phyloP scores from a whole-genome alignment of 2,888 invertebrate genomes.

The Drosophila glabriapex region DNA sequence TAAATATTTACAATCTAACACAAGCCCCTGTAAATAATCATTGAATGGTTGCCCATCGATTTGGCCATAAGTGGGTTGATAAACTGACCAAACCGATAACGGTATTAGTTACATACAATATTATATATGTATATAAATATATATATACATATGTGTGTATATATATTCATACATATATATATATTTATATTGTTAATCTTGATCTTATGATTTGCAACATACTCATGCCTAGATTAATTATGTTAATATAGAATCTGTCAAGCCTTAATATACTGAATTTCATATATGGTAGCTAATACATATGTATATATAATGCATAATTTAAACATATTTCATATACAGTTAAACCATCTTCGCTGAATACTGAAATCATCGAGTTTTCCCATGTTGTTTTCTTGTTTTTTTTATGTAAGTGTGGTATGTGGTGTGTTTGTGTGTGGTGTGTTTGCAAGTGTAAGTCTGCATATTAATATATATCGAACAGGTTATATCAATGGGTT shows the following conservation, averaged over 20 bases:
- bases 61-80: slow-evolving; percentile 36
- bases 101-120: slow-evolving; percentile 20
- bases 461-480: slow-evolving; percentile 25
- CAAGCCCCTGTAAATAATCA: slow-evolving; percentile 81
- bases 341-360: slow-evolving; percentile 64
- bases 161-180: slow-evolving; percentile 27
- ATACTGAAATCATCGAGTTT: slow-evolving; percentile 82
- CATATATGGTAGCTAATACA: slow-evolving; percentile 62
- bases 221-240: slow-evolving; percentile 46
- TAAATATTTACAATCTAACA: slow-evolving; percentile 77
- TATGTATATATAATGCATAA: slow-evolving; percentile 46
- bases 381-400: slow-evolving; percentile 12
- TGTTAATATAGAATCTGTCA: slow-evolving; percentile 70
- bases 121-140: slow-evolving; percentile 16
- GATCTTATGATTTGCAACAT: slow-evolving; percentile 46
- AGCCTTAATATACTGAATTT: slow-evolving; percentile 70
- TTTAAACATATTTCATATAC: slow-evolving; percentile 60
- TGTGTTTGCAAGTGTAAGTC: slow-evolving; percentile 17
- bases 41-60: slow-evolving; percentile 50
- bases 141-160: slow-evolving; percentile 20
- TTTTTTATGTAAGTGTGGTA: slow-evolving; percentile 17
- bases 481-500: slow-evolving; percentile 50
- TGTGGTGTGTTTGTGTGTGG: slow-evolving; percentile 19
- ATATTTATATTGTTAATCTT: slow-evolving; percentile 35
- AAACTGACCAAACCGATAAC: slow-evolving; percentile 40